Evolutionary conservation across 2,797 vertebrate species (phyloP), one percentile per base, ranked within the genome.

Genomic region (Sebastiscus albofasciatus): DNA sequence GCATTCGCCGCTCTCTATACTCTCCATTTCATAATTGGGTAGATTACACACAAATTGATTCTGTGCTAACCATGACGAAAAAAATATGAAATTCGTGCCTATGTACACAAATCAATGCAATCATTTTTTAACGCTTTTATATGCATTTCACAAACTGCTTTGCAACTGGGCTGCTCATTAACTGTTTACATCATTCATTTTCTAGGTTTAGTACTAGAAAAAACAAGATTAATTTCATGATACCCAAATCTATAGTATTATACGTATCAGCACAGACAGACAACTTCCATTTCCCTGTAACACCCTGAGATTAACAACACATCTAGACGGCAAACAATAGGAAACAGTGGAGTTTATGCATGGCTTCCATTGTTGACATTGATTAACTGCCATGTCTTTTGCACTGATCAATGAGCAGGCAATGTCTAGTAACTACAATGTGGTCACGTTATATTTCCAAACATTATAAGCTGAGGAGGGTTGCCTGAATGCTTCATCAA

Each of bases 1-100:
- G 0, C 0, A 6, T 46, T 18, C 6, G 0, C 42, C 0, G 6
- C 42, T 46, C 42, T 18, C 16, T 46, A 18, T 46, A 18, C 16
- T 42, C 39, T 42, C 39, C 39, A 6, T 7, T 42, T 42, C 39
- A 42, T 16, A 42, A 42, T 42, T 42, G 39, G 39, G 14, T 7
- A 42, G 6, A 42, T 42, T 16, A 42, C 39, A 42, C 2, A 42
- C 39, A 42, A 42, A 42, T 16, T 42, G 39, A 42, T 42, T 16
- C 39, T 42, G 39, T 42, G 39, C 39, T 42, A 42, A 0, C 39
- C 39, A 42, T 16, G 14, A 42, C 0, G 42, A 46, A 46, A 46
- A 42, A 14, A 18, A 18, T 1, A 1, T 46, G 1, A 46, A 46
- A 46, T 46, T 18, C 16, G 16, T 46, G 16, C 0, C 42, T 46